Evolutionary conservation across 2,888 invertebrate species (phyloP), one percentile per base, ranked within the genome.

Genomic region (Podabrus alpinus): DNA sequence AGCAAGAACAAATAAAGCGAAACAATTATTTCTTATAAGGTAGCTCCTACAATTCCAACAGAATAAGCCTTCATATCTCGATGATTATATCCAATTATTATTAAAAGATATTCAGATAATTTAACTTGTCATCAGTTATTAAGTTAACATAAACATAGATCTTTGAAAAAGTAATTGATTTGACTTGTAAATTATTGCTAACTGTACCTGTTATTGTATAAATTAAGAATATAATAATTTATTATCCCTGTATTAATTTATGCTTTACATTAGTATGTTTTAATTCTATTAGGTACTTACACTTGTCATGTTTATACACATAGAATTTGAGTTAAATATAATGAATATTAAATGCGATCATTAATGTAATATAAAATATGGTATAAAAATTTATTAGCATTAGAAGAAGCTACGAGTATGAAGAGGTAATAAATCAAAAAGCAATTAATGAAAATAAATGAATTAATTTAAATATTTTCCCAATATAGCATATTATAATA

Each of bases 151-250:
- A 45, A 45, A 45, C 45, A 45, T 45, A 45, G n/a, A 45, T 45
- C 45, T 45, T 45, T 45, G 7, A 45, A 45, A 25, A 45, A 45
- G 45, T n/a, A 17, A 64, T 64, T 64, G 62, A 64, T 64, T 64
- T 64, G 62, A 64, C 62, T 64, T 64, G 62, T 19, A 64, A 64
- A 64, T 64, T 64, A 64, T 19, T 64, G 16, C 62, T 64, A 21
- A 64, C 62, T 19, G 17, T 45, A 45, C 45, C 45, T 45, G 45
- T 45, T 45, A 45, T 45, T 45, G 45, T 45, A 45, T 45, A 45
- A 45, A 45, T 45, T 45, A 45, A 45, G 45, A 45, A 45, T 45
- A 45, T 45, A 45, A 45, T 45, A 45, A 45, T 45, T 45, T 45
- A 45, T 45, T 45, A 45, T 45, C 7, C 7, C 45, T 7, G 9